Base-by-base conservation (phyloP, 2,797 vertebrate genomes). In the Pangasius macronema region DNA sequence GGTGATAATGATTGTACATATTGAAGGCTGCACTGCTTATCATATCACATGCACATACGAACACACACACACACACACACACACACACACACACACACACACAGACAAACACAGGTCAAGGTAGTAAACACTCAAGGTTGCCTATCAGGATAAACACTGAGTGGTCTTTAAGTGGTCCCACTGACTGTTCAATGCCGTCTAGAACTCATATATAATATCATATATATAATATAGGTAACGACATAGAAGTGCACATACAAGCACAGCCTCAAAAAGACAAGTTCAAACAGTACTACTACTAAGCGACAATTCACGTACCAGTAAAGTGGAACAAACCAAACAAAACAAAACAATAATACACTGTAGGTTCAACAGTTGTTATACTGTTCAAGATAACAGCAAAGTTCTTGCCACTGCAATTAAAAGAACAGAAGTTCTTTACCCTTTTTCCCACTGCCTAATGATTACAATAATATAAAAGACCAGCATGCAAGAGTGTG, bases 401-500 rank as follows among this genome's bases (percentile, higher is more conserved):
- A 65, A 87, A 53, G 61, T 83, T 11, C 36, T 59, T 68, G 39
- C 36, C 77, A 46, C 53, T 68, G 53, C 53, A 67, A 70, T 76
- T 86, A 59, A 72, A 88, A 70, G 27, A 90, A 59, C 51, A 67
- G 2, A 55, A 87, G 75, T 89, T 88, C 65, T 85, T 63, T 65
- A 22, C 49, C 18, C 53, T 27, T 24, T 61, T 16, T 24, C 22
- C 33, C 20, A 61, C n/a, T 73, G 55, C 85, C 79, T 85, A 81
- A 27, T 51, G 51, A 84, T 68, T 68, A 73, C 61, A 75, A 59
- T 73, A 83, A 87, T 82, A 86, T 57, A 73, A 87, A 83, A 59
- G 63, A 51, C 70, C 65, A 83, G 87, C 86, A 89, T 88, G 89
- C 87, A 85, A 72, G 82, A 87, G 83, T 83, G 42, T 33, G 55